Evolutionary conservation across 2,797 vertebrate species (phyloP).

Genomic region (Champsocephalus gunnari): DNA sequence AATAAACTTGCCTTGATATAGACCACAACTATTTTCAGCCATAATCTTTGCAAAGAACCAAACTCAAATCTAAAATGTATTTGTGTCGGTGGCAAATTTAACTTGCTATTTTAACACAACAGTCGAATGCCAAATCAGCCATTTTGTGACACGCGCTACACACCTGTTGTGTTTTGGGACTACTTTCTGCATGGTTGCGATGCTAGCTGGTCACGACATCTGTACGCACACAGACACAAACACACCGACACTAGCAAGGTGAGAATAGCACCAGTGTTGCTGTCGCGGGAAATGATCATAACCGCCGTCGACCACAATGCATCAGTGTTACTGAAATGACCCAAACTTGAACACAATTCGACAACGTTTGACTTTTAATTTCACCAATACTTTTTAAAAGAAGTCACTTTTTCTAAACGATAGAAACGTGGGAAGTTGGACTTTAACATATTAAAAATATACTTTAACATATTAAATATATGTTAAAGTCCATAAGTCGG

Average conservation of each 20-base stretch:
- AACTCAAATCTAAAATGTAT: neutral
- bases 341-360: neutral
- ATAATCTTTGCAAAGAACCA: neutral
- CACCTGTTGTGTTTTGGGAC: too few relatives aligned
- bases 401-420: neutral
- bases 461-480: constrained; percentile 16
- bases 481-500: constrained; percentile 8
- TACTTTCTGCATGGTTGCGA: too few relatives aligned
- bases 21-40: neutral
- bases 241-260: too few relatives aligned
- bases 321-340: neutral
- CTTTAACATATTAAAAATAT: constrained; percentile 25
- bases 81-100: too few relatives aligned
- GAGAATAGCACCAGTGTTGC: too few relatives aligned
- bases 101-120: too few relatives aligned
- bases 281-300: neutral
- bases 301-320: neutral
- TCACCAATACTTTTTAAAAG: too few relatives aligned
- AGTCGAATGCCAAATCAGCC: too few relatives aligned
- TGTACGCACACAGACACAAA: too few relatives aligned
- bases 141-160: too few relatives aligned
- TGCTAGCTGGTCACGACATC: too few relatives aligned
- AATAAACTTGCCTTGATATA: neutral
- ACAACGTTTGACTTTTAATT: neutral
- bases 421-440: neutral